Conservation (phyloP, 2,888 invertebrate genomes). For the Quadroppia sp. region DNA sequence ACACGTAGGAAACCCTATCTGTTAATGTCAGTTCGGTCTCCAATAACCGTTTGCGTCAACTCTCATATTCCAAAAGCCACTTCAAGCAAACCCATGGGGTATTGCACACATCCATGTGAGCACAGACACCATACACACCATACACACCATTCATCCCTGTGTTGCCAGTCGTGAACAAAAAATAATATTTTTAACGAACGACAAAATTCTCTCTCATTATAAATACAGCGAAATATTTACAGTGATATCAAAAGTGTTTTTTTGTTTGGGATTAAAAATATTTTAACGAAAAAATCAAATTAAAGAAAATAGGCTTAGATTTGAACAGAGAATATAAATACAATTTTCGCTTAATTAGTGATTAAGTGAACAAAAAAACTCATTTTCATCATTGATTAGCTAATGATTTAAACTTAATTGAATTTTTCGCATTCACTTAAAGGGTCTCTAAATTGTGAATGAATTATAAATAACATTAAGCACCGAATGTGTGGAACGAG, state of each 20-base stretch:
- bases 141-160: not conserved
- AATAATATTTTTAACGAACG: no score
- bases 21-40: slow-evolving; percentile 32
- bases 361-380: not conserved
- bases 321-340: not conserved
- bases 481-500: no score
- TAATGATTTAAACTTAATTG: slow-evolving; percentile 20
- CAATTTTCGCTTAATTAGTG: slow-evolving; percentile 12
- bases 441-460: not conserved
- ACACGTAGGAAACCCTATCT: slow-evolving; percentile 34
- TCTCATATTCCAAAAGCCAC: slow-evolving; percentile 28
- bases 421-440: slow-evolving; percentile 8
- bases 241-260: not conserved
- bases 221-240: not conserved
- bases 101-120: not conserved
- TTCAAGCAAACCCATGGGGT: slow-evolving; percentile 35
- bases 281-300: not conserved
- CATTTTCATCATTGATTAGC: slow-evolving; percentile 11
- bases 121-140: not conserved
- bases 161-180: no score
- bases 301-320: not conserved
- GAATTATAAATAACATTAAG: not conserved
- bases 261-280: not conserved
- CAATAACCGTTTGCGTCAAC: slow-evolving; percentile 30
- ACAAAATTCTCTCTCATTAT: no score